Base-by-base conservation (phyloP, 2,113 vertebrate genomes). In the Morone saxatilis region DNA sequence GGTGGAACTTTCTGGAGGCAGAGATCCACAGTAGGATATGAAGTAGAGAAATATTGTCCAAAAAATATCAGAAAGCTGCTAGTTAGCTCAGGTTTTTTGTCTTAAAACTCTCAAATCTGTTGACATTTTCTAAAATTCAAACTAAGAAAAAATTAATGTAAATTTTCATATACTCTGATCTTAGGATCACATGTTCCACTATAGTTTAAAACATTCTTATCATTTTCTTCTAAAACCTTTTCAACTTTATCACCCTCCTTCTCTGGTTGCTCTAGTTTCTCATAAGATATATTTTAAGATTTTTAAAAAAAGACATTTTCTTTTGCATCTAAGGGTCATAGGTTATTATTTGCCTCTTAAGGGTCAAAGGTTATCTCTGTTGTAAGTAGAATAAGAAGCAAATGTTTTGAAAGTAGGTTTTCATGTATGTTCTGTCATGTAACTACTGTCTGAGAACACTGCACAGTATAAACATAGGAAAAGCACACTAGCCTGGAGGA, bases 401-500 rank as follows among this genome's bases (percentile, higher is more conserved):
- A 22, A 5, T 76, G 8, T 77, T 20, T 53, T 41, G 41, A 45
- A 10, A 57, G 31, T 43, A 14, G 25, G 1, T 38, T n/a, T 43
- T 76, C 20, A 13, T 45, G 17, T 51, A 19, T 31, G 54, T 31
- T 47, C n/a, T 57, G 20, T 63, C 13, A 53, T 40, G 16, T 40
- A 38, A n/a, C 38, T 65, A n/a, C 20, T 56, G 22, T 41, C 43
- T 25, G 48, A 43, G 50, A 14, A 8, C 5, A n/a, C n/a, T 60
- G 31, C 31, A 31, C 31, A 31, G 31, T 31, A 11, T n/a, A 43
- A 66, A 20, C 20, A 38, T 36, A 14, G 0, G 14, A 45, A 72
- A 47, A 13, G 10, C 13, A 57, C n/a, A 65, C 22, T 36, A 60
- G 69, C 45, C 50, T 66, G 43, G 10, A 78, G 65, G 31, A 74